Base-by-base conservation (phyloP, 2,113 vertebrate species). In the Poeciliopsis prolifica region DNA sequence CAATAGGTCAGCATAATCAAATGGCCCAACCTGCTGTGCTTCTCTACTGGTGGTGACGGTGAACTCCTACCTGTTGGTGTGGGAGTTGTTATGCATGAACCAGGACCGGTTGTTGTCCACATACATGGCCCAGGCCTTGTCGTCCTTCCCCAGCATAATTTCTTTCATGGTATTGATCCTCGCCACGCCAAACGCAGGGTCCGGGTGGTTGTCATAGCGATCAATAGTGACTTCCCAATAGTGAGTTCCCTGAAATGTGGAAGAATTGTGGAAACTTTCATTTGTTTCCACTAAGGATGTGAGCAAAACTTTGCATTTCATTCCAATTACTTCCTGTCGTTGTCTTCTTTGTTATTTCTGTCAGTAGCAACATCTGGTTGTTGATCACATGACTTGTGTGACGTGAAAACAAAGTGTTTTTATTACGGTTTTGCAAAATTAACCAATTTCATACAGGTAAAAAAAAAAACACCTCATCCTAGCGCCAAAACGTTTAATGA, bases 51-150 rank as follows among this genome's bases (percentile, higher is more conserved):
- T 58, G 7, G 19, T 58, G 24, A 58, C 22, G 1, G 6, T n/a
- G 3, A 58, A 58, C 11, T 0, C 93, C 66, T 85, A 98, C 98
- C 98, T 95, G 88, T 96, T 98, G 85, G 98, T 99, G 90, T 99
- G 98, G 7, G 97, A 99, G 92, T 99, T 99, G 93, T 97, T 97
- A 79, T 99, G 98, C 97, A 99, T 99, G 93, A 99, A 99, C 98
- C 98, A 99, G 91, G 97, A 98, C 89, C 98, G 97, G 91, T 99
- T 98, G 95, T 97, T 99, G 94, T 99, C 98, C 91, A 99, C 98
- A 0, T 99, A 99, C 98, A 99, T 99, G 87, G 98, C 98, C 98
- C 98, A 99, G 0, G 97, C 98, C 81, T 97, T 99, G 90, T 99
- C 97, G 0, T 99, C 98, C 83, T 99, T 99, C 65, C 98, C 98